Base-by-base conservation (phyloP, 2,113 vertebrate species). In the Microcebus griseorufus region DNA sequence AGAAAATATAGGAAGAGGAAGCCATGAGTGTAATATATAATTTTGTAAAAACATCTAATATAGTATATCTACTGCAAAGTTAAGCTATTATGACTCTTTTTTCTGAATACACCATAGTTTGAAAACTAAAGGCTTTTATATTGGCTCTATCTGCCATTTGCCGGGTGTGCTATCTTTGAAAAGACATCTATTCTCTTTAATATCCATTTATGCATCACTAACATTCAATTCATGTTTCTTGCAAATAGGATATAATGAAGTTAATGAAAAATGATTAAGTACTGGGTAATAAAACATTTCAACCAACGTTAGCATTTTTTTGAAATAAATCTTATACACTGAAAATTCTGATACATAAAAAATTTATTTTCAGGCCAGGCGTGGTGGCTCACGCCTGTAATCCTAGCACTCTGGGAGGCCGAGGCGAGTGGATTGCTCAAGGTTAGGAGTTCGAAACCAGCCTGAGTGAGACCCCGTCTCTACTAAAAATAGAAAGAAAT, bases 41-140 rank as follows among this genome's bases (percentile, higher is more conserved):
- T 94, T 92, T 92, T 90, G 37, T 92, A 32, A 90, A 90, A 90
- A 55, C 32, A 75, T 90, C 10, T 58, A 14, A 37, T 53, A 73
- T 12, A 72, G 42, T 82, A 37, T 89, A 96, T n/a, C 13, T 4
- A 58, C 5, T 69, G 27, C n/a, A 93, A 90, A 51, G 60, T 91
- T 82, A 89, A 64, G 7, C 34, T 6, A 20, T 84, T 85, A 60
- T 78, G 9, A 6, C 3, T 51, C 42, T 10, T 6, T 94, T 84
- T 89, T 32, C 42, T 69, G 53, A 78, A 42, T 53, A 51, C 37
- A 53, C 1, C 18, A 48, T 9, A 58, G 13, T 87, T 83, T 82
- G 12, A 80, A 82, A 96, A 67, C 4, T 10, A 84, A 95, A 90
- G 23, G 6, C 13, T 48, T 62, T 48, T 79, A 60, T 37, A 29